These are phyloP conservation scores for Drosophila pseudotakahashii DNA, from an alignment of 2,888 invertebrate genomes.

Conservation along the genomic window DNA sequence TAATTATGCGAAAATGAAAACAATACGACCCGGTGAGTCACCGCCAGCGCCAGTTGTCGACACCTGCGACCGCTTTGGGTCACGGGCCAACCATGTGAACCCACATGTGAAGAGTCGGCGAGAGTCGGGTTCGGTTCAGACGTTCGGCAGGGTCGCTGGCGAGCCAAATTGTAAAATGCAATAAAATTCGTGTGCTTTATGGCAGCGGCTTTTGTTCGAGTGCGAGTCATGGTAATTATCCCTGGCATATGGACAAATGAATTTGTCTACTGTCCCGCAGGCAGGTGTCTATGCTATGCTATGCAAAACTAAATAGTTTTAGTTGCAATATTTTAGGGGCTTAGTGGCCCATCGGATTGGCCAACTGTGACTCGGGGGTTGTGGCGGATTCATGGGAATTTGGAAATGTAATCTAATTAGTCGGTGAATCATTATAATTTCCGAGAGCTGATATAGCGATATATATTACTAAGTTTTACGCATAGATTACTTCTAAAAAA, in stretches of 20 bases:
- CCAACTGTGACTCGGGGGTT: constrained; percentile 9
- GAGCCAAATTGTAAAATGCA: constrained; percentile 56
- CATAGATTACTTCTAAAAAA: no score
- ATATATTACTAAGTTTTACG: no score
- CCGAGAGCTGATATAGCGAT: neutral
- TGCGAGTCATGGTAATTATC: constrained; percentile 73
- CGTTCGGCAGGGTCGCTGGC: constrained; percentile 26
- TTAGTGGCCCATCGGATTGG: neutral
- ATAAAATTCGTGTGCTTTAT: constrained; percentile 61
- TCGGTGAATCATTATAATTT: neutral
- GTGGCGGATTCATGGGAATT: constrained; percentile 10
- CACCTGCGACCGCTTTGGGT: constrained; percentile 71
- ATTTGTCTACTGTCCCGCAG: constrained; percentile 19
- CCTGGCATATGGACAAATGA: constrained; percentile 43
- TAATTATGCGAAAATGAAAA: constrained; percentile 75
- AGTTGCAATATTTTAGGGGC: constrained; percentile 12
- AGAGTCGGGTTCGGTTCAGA: constrained; percentile 34
- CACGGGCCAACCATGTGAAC: constrained; percentile 78
- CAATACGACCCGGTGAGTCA: constrained; percentile 66
- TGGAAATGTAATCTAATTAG: neutral
- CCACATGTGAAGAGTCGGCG: constrained; percentile 64
- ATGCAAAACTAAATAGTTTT: constrained; percentile 26
- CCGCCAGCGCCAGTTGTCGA: constrained; percentile 59
- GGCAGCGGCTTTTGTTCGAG: constrained; percentile 53
- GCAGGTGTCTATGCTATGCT: constrained; percentile 2